A percentile compares a stretch with the other conserved stretches of the same genome.
Evolutionary conservation across 2,888 invertebrate genomes (phyloP).

Genomic region (Diadegma fenestrale): DNA sequence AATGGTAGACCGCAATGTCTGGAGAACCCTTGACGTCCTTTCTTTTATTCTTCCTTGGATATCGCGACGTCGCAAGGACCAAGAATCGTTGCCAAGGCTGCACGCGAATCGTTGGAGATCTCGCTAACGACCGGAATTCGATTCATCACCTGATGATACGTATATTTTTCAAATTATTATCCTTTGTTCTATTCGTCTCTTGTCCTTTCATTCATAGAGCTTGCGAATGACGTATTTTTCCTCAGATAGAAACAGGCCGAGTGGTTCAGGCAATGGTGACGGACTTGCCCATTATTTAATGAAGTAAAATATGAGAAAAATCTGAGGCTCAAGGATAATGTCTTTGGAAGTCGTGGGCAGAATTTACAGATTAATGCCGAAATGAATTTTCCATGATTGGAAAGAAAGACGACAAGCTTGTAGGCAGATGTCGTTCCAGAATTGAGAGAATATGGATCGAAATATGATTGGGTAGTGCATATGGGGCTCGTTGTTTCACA

Average conservation of each 20-base stretch:
- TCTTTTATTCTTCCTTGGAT: constrained; percentile 46
- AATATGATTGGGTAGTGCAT: constrained; percentile 23
- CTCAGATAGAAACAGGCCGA: background rate
- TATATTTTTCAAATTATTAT: constrained; percentile 23
- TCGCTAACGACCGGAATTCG: constrained; percentile 44
- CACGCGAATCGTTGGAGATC: constrained; percentile 33
- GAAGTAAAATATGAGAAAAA: background rate
- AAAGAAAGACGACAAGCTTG: background rate
- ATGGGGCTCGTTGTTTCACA: background rate
- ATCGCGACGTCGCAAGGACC: constrained; percentile 29
- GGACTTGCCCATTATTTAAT: background rate
- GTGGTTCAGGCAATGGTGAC: background rate
- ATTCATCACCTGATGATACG: constrained; percentile 37
- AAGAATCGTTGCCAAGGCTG: constrained; percentile 27
- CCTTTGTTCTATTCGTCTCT: background rate
- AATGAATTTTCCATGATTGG: background rate
- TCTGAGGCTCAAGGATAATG: background rate
- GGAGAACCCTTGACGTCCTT: constrained; percentile 8
- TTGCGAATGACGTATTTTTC: background rate
- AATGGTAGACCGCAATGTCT: constrained; percentile 18
- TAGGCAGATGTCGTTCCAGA: constrained; percentile 25
- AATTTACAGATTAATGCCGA: background rate
- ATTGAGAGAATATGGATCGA: constrained; percentile 51
- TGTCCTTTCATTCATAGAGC: background rate
- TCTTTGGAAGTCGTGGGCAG: background rate